A percentile compares a stretch with the other conserved stretches of the same genome.
These are phyloP conservation scores for Lemur catta DNA, from an alignment of 2,797 vertebrate genomes.

Conservation along the genomic window DNA sequence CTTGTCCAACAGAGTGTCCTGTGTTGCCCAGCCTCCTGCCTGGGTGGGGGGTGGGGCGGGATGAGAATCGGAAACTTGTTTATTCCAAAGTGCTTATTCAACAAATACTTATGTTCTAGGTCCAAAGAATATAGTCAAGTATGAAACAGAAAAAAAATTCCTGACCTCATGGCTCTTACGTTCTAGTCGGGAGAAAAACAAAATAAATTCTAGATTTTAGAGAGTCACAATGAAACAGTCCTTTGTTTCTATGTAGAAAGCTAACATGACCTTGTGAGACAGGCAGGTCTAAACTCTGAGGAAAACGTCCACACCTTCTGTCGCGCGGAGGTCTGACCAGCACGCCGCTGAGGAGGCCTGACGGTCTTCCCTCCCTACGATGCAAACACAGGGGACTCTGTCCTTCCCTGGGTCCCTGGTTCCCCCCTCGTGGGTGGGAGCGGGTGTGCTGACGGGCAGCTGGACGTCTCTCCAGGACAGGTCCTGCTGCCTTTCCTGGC, in stretches of 20 bases:
- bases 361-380: background rate
- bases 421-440: background rate
- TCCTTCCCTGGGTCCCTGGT: background rate
- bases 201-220: background rate
- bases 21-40: background rate
- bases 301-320: fast-evolving
- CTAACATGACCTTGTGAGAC: background rate
- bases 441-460: background rate
- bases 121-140: background rate
- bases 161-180: background rate
- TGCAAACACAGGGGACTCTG: background rate
- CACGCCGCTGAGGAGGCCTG: background rate
- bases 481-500: fast-evolving
- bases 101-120: background rate
- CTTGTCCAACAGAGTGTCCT: background rate
- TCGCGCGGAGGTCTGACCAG: background rate
- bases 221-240: fast-evolving
- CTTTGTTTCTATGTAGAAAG: background rate
- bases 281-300: background rate
- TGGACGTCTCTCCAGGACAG: background rate
- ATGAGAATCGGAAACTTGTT: background rate
- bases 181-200: background rate
- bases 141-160: background rate
- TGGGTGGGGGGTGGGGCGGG: background rate
- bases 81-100: background rate